Percentiles rank a stretch among this genome's conserved stretches.
phyloP scores from a whole-genome alignment of 2,797 vertebrate genomes.

The Potorous gilbertii region DNA sequence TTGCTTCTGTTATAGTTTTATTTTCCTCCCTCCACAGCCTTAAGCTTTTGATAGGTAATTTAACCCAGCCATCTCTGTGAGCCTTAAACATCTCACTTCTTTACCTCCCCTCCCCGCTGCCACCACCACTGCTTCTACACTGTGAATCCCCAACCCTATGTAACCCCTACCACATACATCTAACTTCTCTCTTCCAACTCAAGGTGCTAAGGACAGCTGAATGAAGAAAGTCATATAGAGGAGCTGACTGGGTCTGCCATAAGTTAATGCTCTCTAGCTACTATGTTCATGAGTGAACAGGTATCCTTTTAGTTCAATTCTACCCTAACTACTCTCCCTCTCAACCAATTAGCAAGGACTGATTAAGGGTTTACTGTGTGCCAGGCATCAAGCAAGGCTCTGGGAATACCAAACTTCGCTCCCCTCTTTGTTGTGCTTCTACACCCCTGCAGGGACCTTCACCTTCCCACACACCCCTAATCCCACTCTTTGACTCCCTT shows the following conservation, averaged over 20 bases:
- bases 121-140: neutral
- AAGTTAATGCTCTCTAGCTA: neutral
- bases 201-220: neutral
- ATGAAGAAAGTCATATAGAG: neutral
- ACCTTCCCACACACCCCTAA: neutral
- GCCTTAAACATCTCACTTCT: neutral
- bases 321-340: neutral
- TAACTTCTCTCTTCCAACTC: neutral
- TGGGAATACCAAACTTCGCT: neutral
- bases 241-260: neutral
- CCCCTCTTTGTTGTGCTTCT: neutral
- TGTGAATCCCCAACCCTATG: neutral
- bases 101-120: too few relatives aligned
- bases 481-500: neutral
- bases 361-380: neutral
- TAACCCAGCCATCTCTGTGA: neutral
- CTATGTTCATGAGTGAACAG: neutral
- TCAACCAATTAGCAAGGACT: neutral
- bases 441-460: neutral
- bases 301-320: neutral
- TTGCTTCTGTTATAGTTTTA: neutral
- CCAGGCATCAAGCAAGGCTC: neutral
- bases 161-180: neutral
- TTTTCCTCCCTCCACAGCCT: neutral
- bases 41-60: neutral